Conservation (phyloP, 1,140 invertebrate genomes). For the Camponotus pennsylvanicus region DNA sequence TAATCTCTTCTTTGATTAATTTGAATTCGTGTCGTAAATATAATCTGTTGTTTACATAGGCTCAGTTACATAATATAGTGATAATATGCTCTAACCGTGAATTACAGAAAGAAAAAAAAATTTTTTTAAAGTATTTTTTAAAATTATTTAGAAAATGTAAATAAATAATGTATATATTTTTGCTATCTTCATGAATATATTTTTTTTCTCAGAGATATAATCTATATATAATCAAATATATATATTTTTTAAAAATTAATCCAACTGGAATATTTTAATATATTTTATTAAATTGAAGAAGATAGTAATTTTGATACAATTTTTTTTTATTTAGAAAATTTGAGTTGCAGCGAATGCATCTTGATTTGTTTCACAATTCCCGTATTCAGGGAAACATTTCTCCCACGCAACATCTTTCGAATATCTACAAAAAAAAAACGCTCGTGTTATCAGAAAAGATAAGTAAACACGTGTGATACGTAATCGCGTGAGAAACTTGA, state of each 20-base stretch:
- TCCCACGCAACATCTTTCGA: background rate
- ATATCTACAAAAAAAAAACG: constrained; percentile 5
- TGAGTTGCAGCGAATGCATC: too few species aligned
- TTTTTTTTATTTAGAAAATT: constrained; percentile 15
- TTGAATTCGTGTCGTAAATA: background rate
- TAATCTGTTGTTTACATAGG: background rate
- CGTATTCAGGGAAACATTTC: background rate
- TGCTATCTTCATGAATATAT: too few species aligned
- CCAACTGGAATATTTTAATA: background rate
- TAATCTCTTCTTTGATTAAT: background rate
- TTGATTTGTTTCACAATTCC: background rate
- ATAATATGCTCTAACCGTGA: too few species aligned
- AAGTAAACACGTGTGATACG: constrained; percentile 8
- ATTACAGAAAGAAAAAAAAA: background rate
- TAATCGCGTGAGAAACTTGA: constrained; percentile 28
- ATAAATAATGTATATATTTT: background rate
- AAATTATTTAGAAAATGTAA: background rate
- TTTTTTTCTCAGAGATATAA: too few species aligned
- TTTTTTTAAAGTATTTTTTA: background rate
- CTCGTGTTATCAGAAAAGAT: constrained; percentile 41
- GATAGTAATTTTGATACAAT: background rate
- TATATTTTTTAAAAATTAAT: background rate
- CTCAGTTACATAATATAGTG: background rate
- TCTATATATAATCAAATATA: background rate
- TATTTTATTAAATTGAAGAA: background rate